Evolutionary conservation across 2,888 invertebrate species (phyloP), one percentile per base, ranked within the genome.

Genomic region (Vanessa cardui): DNA sequence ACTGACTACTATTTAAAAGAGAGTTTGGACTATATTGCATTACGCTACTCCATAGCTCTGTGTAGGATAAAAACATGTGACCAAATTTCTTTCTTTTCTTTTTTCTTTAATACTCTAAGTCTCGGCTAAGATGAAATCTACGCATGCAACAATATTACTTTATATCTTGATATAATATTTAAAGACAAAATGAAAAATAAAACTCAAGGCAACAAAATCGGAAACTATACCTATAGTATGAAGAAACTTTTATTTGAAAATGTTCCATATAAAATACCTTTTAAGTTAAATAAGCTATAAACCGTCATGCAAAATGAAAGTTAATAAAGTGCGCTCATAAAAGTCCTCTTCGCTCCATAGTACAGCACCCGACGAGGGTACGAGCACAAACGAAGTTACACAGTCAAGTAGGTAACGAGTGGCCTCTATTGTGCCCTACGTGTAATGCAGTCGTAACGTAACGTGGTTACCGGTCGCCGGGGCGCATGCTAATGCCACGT

Each of bases 341-440:
- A 67, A 65, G 83, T 79, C 76, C 79, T 39, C 65, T 73, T 54
- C 62, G 66, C 78, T 78, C 76, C 58, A 62, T 68, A 81, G 83
- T 72, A 74, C 39, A 39, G 12, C 66, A 73, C 64, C 71, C 61
- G 68, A 61, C 70, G 78, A 74, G 78, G 76, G 81, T 79, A 54
- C 82, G 83, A 83, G 80, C 83, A 81, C 87, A 90, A 92, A 92
- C 87, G 89, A 90, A 91, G 91, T 92, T 92, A 91, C 86, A 89
- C 88, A 91, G 92, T 91, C 92, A 90, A 92, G 92, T 91, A 87
- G 86, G 87, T 88, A 90, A 90, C 90, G 90, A 90, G 90, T 88
- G 88, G 87, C 86, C 85, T 80, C 84, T 80, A 86, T 86, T 84
- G 83, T 85, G 81, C 83, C 80, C 79, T 69, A 72, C 74, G 78